phyloP scores from a whole-genome alignment of 2,888 invertebrate genomes.

The Athalia cordata region DNA sequence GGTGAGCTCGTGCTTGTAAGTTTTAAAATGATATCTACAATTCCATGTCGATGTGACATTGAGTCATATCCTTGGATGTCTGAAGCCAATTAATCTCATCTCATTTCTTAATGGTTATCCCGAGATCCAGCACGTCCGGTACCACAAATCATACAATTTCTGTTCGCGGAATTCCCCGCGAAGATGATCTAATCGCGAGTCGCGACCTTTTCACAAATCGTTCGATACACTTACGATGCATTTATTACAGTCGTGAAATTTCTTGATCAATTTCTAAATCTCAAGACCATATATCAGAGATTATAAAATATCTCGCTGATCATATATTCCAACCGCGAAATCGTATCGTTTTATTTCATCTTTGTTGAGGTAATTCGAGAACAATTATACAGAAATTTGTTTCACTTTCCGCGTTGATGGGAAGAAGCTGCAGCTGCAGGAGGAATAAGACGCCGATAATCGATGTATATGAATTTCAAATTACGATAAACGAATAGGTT shows the following conservation, averaged over 20 bases:
- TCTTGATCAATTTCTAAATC: conserved; percentile 26
- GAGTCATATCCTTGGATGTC: conserved; percentile 11
- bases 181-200: conserved; percentile 29
- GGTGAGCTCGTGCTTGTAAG: too few species aligned
- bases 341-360: too few species aligned
- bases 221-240: neutral
- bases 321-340: too few species aligned
- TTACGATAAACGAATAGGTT: neutral
- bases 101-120: neutral
- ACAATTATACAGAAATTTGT: too few species aligned
- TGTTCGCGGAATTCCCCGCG: too few species aligned
- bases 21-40: neutral
- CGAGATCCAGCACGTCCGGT: neutral
- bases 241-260: conserved; percentile 37
- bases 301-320: too few species aligned
- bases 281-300: too few species aligned
- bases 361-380: too few species aligned
- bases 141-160: neutral
- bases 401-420: too few species aligned
- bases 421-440: too few species aligned
- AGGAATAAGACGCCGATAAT: too few species aligned
- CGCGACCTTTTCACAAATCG: conserved; percentile 36
- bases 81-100: conserved; percentile 22
- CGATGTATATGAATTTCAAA: neutral
- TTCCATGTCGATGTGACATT: conserved; percentile 27